Conservation (phyloP, 1,140 invertebrate species). For the Euwallacea similis region DNA sequence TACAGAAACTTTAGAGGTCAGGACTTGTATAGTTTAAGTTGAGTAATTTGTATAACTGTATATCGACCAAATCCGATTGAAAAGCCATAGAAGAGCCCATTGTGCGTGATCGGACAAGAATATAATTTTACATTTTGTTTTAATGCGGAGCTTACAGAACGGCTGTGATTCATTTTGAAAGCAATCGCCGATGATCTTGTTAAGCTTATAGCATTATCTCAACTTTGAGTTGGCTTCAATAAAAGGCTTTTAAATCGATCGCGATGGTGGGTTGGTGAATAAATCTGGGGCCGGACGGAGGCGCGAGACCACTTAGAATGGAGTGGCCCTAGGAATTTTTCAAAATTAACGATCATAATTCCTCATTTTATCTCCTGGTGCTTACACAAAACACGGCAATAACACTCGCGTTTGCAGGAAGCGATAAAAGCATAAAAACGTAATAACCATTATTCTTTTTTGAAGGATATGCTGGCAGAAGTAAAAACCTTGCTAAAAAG, state of each 20-base stretch:
- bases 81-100: neutral
- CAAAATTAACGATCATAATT: slow-evolving; percentile 18
- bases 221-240: too few species aligned
- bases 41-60: too few species aligned
- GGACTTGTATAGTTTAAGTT: too few species aligned
- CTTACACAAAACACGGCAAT: slow-evolving; percentile 19
- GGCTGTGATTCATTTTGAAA: neutral
- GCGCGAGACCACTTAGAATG: neutral
- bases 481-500: slow-evolving; percentile 35
- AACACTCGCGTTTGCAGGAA: slow-evolving; percentile 32
- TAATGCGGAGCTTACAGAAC: neutral
- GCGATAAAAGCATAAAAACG: slow-evolving; percentile 36
- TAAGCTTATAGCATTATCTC: neutral
- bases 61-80: neutral
- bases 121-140: slow-evolving; percentile 7
- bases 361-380: slow-evolving; percentile 9
- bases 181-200: slow-evolving; percentile 7
- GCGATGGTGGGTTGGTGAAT: too few species aligned
- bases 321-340: neutral
- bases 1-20: too few species aligned
- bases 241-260: too few species aligned
- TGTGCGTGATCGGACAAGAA: neutral
- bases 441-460: slow-evolving; percentile 37
- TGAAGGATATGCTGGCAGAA: slow-evolving; percentile 36
- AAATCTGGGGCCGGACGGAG: too few species aligned